Evolutionary conservation across 2,888 invertebrate species (phyloP).

Genomic region (Mellilla xanthometata): DNA sequence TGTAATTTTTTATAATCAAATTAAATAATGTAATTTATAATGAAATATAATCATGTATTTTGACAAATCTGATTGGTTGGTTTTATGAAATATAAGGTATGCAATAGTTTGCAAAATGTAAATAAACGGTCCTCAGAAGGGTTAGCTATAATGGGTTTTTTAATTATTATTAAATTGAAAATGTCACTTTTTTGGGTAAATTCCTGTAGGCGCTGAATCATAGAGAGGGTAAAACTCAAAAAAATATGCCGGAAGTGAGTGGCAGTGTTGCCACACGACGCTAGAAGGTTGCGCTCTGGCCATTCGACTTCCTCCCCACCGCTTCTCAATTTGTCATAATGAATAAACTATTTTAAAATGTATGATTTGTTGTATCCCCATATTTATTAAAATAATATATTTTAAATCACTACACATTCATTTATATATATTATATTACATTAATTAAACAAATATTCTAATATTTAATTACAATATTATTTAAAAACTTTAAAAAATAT

Average conservation of each 20-base stretch:
- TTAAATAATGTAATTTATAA: conserved; percentile 8
- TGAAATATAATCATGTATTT: background rate
- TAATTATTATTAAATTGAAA: conserved; percentile 52
- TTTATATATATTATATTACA: too few relatives aligned
- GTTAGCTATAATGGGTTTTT: conserved; percentile 50
- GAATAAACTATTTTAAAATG: too few relatives aligned
- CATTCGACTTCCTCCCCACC: background rate
- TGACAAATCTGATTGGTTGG: conserved; percentile 1
- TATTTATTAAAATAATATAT: too few relatives aligned
- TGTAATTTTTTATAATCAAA: conserved; percentile 12
- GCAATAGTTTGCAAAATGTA: conserved; percentile 1
- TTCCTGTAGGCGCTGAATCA: conserved; percentile 73
- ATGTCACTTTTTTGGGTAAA: conserved; percentile 65
- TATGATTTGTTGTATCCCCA: too few relatives aligned
- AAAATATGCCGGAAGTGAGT: conserved; percentile 60
- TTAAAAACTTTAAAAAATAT: too few relatives aligned
- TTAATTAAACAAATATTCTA: too few relatives aligned
- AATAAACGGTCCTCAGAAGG: conserved; percentile 33
- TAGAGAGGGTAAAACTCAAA: conserved; percentile 57
- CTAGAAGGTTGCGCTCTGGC: conserved; percentile 53
- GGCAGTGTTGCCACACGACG: conserved; percentile 68
- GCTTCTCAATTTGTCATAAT: background rate
- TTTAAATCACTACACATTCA: too few relatives aligned
- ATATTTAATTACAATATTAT: too few relatives aligned
- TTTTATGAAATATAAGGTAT: conserved; percentile 9